phyloP scores from a whole-genome alignment of 1,140 invertebrate genomes.

The Matsumurasca onukii region DNA sequence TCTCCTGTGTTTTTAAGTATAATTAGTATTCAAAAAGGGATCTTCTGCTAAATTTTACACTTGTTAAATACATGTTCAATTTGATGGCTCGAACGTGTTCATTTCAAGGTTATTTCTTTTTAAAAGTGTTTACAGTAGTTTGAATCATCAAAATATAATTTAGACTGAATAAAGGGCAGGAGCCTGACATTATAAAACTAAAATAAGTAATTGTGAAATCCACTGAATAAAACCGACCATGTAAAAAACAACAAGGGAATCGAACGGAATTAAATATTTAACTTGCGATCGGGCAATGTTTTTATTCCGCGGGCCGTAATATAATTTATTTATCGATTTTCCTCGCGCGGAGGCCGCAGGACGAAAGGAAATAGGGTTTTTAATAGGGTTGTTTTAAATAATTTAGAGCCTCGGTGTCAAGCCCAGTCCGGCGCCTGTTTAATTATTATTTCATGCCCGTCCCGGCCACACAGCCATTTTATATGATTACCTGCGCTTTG shows the following conservation, averaged over 20 bases:
- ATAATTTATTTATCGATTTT: constrained; percentile 28
- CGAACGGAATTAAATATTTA: constrained; percentile 19
- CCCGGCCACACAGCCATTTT: neutral
- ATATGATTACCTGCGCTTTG: constrained; percentile 20
- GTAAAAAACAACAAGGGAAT: constrained; percentile 15
- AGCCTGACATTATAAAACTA: no score
- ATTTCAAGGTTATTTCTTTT: no score
- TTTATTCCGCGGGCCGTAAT: constrained; percentile 16
- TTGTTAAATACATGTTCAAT: no score
- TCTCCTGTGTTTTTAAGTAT: no score
- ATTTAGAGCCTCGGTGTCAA: constrained; percentile 12
- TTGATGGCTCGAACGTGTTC: no score
- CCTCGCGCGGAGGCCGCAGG: constrained; percentile 10
- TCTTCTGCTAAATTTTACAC: no score
- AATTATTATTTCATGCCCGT: constrained; percentile 18
- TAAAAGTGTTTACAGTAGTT: no score
- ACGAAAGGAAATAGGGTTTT: constrained; percentile 26
- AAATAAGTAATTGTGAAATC: constrained; percentile 17
- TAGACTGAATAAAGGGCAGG: no score
- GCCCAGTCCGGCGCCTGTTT: constrained; percentile 3
- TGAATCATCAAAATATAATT: no score
- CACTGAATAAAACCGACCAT: constrained; percentile 3
- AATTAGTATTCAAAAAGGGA: no score
- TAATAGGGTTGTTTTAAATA: constrained; percentile 10
- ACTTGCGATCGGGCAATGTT: constrained; percentile 18